Evolutionary conservation across 2,113 vertebrate species (phyloP).

Genomic region (Nerophis ophidion): DNA sequence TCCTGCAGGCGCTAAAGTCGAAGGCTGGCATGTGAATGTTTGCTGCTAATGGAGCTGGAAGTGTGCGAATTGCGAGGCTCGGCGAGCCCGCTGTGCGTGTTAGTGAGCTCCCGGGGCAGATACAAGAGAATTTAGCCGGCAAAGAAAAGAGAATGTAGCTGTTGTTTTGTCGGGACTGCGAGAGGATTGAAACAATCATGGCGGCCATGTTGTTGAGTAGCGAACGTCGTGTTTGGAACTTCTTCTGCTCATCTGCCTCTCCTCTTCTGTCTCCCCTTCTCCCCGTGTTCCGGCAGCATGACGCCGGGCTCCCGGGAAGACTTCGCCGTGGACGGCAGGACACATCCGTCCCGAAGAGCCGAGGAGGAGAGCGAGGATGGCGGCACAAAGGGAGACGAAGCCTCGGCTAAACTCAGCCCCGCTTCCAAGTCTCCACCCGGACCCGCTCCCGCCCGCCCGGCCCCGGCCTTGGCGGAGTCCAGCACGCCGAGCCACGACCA

Average conservation of each 20-base stretch:
- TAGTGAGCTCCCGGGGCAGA: background rate
- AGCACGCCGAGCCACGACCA: slow-evolving; percentile 84
- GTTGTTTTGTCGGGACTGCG: slow-evolving; percentile 86
- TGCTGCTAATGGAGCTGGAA: slow-evolving; percentile 51
- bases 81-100: background rate
- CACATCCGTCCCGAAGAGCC: slow-evolving; percentile 82
- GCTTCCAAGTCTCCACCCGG: slow-evolving; percentile 57
- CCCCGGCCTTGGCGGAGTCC: slow-evolving; percentile 63
- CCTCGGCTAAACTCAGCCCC: slow-evolving; percentile 54
- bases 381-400: slow-evolving; percentile 83
- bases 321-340: slow-evolving; percentile 82
- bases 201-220: slow-evolving; percentile 98
- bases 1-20: slow-evolving; percentile 76
- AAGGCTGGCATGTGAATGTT: slow-evolving; percentile 72
- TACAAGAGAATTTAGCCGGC: slow-evolving; percentile 19
- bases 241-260: slow-evolving; percentile 56
- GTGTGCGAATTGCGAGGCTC: slow-evolving; percentile 19
- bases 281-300: slow-evolving; percentile 81
- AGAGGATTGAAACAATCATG: slow-evolving; percentile 99
- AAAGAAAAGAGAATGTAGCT: slow-evolving; percentile 60
- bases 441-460: slow-evolving; percentile 43
- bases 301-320: slow-evolving; percentile 89
- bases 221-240: slow-evolving; percentile 73
- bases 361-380: slow-evolving; percentile 87
- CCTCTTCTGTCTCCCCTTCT: slow-evolving; percentile 38